phyloP scores from a whole-genome alignment of 2,797 vertebrate genomes.

The Eupleurogrammus muticus region DNA sequence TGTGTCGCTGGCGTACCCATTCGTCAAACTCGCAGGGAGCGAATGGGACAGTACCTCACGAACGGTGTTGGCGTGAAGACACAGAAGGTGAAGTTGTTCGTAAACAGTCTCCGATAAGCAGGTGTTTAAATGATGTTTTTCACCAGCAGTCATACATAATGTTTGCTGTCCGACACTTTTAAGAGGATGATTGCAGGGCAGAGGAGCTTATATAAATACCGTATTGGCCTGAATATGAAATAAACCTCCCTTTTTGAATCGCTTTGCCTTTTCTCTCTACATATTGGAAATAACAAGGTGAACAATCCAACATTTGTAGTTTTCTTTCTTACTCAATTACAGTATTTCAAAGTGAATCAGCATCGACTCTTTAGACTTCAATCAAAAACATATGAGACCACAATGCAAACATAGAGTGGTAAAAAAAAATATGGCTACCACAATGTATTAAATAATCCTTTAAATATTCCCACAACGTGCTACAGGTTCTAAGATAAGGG shows the following conservation, averaged over 20 bases:
- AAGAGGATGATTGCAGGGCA: conserved; percentile 11
- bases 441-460: no score
- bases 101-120: background rate
- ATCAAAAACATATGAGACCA: no score
- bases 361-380: background rate
- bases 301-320: no score
- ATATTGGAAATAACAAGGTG: background rate
- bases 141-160: background rate
- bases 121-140: background rate
- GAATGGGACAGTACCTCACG: background rate
- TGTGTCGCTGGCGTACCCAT: background rate
- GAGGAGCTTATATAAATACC: background rate
- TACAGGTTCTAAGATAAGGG: no score
- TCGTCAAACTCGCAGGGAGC: background rate
- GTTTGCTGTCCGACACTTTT: background rate
- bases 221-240: background rate
- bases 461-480: no score
- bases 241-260: background rate
- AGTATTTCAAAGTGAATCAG: conserved; percentile 5
- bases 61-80: conserved; percentile 1
- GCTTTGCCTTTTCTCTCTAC: background rate
- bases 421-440: no score
- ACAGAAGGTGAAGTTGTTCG: background rate
- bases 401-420: no score
- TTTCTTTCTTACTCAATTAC: background rate